These are phyloP conservation scores for Amphiprion percula DNA, from an alignment of 2,113 vertebrate genomes.

Conservation along the genomic window DNA sequence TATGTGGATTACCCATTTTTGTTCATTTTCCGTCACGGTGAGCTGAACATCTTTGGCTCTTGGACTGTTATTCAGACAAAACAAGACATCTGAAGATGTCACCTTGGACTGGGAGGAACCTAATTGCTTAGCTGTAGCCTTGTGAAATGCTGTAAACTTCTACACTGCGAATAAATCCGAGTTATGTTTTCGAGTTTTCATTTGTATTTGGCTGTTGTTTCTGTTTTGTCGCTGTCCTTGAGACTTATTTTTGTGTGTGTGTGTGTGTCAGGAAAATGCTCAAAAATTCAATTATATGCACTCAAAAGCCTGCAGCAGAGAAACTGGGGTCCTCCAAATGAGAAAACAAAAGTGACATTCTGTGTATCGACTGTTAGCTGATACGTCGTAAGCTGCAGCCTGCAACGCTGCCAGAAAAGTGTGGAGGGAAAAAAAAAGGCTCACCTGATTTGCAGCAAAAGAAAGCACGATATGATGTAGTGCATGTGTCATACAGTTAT, in stretches of 20 bases:
- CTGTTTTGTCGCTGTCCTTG: background rate
- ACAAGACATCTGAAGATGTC: background rate
- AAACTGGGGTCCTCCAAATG: slow-evolving; percentile 2
- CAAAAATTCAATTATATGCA: background rate
- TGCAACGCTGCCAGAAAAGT: background rate
- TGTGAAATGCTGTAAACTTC: background rate
- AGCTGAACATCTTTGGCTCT: background rate
- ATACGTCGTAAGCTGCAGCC: background rate
- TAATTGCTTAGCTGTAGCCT: background rate
- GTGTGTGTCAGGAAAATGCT: background rate
- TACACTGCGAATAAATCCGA: background rate
- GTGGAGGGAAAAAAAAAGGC: background rate
- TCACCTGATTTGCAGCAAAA: slow-evolving; percentile 12
- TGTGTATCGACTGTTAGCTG: slow-evolving; percentile 3
- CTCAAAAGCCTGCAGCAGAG: slow-evolving; percentile 1
- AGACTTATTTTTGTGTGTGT: background rate
- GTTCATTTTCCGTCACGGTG: background rate
- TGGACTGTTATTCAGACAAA: background rate
- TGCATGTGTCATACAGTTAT: slow-evolving; percentile 12
- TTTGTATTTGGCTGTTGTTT: background rate
- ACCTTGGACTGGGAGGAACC: background rate
- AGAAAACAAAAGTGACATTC: slow-evolving; percentile 27
- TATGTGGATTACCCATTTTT: background rate
- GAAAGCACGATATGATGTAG: slow-evolving; percentile 9
- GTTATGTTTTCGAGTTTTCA: background rate